Conservation (phyloP, 1,140 invertebrate genomes). For the Pollicipes pollicipes region DNA sequence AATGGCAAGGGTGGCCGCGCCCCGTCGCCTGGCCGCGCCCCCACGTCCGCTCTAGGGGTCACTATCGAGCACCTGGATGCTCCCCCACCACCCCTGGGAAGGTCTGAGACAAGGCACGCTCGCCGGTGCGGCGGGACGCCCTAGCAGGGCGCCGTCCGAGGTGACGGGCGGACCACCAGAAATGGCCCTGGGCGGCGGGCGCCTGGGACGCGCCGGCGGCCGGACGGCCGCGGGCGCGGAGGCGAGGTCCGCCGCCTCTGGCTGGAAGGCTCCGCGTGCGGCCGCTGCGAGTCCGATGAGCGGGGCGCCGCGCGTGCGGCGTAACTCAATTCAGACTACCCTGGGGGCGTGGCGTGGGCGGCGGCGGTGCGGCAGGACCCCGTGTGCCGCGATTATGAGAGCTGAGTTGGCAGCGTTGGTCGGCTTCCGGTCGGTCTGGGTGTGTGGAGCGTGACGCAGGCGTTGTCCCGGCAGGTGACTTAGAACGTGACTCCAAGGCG, state of each 20-base stretch:
- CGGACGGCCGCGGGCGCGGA: not conserved
- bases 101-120: not conserved
- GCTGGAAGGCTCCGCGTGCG: not conserved
- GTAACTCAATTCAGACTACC: slow-evolving; percentile 1
- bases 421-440: too few relatives aligned
- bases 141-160: not conserved
- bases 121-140: not conserved
- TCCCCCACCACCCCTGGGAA: not conserved
- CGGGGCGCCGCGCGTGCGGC: too few relatives aligned
- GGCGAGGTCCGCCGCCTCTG: not conserved
- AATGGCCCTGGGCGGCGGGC: not conserved
- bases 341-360: not conserved
- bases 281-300: not conserved
- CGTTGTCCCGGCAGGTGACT: too few relatives aligned
- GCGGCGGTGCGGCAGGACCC: not conserved
- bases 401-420: too few relatives aligned
- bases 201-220: not conserved
- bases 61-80: not conserved
- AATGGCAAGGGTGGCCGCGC: not conserved
- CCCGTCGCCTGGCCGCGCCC: not conserved
- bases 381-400: not conserved
- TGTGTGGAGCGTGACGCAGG: too few relatives aligned
- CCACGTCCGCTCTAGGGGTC: slow-evolving; percentile 1
- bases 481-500: too few relatives aligned
- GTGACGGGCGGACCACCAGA: not conserved